Evolutionary conservation across 2,113 vertebrate genomes (phyloP), one percentile per base, ranked within the genome.

Genomic region (Malurus melanocephalus): DNA sequence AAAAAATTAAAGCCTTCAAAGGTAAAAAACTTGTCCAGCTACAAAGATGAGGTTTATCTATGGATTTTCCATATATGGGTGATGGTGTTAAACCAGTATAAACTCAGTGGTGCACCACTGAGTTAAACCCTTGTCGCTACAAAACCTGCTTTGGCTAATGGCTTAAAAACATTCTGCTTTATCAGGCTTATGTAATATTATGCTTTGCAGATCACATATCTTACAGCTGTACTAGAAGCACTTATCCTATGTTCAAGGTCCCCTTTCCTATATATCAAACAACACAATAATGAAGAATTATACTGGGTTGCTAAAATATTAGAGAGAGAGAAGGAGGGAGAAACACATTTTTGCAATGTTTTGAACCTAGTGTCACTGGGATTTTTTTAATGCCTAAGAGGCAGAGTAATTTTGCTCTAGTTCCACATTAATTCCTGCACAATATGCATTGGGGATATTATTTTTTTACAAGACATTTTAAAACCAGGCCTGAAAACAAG

Each of bases 391-490:
- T 93, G 88, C 80, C 68, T 87, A 94, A 92, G 55, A 91, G 78
- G 83, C 80, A 94, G 72, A 93, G 52, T 94, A 94, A 95, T 94
- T 95, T 96, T 95, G 85, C 91, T 94, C 95, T 67, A 79, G 81
- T 79, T 94, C 85, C 91, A 92, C 94, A 94, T 96, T 96, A 96
- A 95, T 94, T 94, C 75, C 76, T 76, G 75, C 75, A 89, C 92
- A 96, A 93, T 93, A 95, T 95, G 87, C 96, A 92, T 92, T 74
- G 80, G 94, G 92, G 94, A 93, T 94, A 93, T 94, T 92, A 79
- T 79, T 95, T 95, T 96, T 96, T 96, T 93, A 95, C 83, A 94
- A 95, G 92, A 91, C 78, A 4, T 95, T 96, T 96, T 95, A 94
- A 95, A 94, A 89, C 80, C 52, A 40, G 91, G 80, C 77, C 80